These are phyloP conservation scores for Osmoderma eremita DNA, from an alignment of 2,888 invertebrate species.

Conservation along the genomic window DNA sequence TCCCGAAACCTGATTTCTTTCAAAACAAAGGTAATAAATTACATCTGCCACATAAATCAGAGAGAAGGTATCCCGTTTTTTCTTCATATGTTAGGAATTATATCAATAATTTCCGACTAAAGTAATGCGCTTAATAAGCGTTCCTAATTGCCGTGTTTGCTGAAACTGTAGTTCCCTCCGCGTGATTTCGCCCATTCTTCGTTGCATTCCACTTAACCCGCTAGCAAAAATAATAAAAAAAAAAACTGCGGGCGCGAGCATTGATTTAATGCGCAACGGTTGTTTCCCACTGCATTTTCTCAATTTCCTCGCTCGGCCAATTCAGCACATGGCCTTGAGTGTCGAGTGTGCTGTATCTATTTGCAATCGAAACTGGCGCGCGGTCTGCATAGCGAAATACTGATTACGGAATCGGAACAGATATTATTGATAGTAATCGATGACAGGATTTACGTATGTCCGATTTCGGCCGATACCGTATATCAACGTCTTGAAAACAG, in stretches of 20 bases:
- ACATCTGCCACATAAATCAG: too few relatives aligned
- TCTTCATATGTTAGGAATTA: too few relatives aligned
- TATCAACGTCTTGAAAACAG: conserved; percentile 7
- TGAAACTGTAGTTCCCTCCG: neutral
- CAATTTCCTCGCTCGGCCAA: neutral
- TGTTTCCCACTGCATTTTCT: neutral
- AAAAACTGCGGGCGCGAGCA: neutral
- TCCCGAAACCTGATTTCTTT: too few relatives aligned
- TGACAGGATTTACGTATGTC: neutral
- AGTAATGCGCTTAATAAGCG: conserved; percentile 7
- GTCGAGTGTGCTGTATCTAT: neutral
- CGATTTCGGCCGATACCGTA: conserved; percentile 16
- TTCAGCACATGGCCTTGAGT: neutral
- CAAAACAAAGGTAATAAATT: too few relatives aligned
- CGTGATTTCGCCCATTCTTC: neutral
- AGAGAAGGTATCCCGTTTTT: too few relatives aligned
- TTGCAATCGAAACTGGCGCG: neutral
- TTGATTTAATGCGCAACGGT: neutral
- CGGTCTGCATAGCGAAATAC: neutral
- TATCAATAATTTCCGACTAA: neutral
- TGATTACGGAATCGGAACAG: too few relatives aligned
- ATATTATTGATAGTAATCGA: conserved; percentile 12
- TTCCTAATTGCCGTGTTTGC: conserved; percentile 17
- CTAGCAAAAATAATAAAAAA: too few relatives aligned
- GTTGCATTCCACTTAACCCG: neutral